Evolutionary conservation across 2,797 vertebrate genomes (phyloP).

Genomic region (Tamandua tetradactyla): DNA sequence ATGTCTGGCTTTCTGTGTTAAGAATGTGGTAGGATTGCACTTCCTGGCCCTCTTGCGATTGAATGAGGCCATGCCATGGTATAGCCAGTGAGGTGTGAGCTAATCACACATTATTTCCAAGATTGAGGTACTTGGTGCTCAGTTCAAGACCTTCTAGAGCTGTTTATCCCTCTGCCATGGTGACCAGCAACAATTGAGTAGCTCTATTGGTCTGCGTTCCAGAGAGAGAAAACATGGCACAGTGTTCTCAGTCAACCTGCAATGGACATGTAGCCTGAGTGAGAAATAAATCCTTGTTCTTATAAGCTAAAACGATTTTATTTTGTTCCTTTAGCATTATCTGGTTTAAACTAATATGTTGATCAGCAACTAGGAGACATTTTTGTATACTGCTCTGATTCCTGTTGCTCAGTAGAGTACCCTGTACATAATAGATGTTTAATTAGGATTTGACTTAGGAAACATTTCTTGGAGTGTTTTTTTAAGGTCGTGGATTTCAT

Average conservation of each 20-base stretch:
- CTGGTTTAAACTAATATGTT: not conserved
- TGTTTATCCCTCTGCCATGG: not conserved
- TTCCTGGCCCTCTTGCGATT: conserved; percentile 9
- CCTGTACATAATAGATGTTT: not conserved
- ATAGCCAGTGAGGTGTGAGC: not conserved
- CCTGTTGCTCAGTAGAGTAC: not conserved
- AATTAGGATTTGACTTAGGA: not conserved
- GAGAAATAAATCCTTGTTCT: not conserved
- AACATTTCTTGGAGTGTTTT: not conserved
- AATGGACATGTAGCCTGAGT: too few relatives aligned
- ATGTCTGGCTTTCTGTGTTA: too few relatives aligned
- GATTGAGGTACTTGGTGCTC: not conserved
- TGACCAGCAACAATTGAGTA: not conserved
- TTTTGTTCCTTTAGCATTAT: not conserved
- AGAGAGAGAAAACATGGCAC: not conserved
- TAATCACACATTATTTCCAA: not conserved
- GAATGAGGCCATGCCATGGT: not conserved
- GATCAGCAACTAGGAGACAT: not conserved
- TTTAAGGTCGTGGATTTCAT: not conserved
- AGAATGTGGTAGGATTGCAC: not conserved
- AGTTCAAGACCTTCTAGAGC: not conserved
- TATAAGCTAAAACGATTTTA: not conserved
- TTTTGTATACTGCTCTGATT: not conserved
- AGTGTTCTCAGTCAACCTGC: not conserved
- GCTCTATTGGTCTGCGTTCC: not conserved